Conservation (phyloP, 2,797 vertebrate species). For the Coendou prehensilis region DNA sequence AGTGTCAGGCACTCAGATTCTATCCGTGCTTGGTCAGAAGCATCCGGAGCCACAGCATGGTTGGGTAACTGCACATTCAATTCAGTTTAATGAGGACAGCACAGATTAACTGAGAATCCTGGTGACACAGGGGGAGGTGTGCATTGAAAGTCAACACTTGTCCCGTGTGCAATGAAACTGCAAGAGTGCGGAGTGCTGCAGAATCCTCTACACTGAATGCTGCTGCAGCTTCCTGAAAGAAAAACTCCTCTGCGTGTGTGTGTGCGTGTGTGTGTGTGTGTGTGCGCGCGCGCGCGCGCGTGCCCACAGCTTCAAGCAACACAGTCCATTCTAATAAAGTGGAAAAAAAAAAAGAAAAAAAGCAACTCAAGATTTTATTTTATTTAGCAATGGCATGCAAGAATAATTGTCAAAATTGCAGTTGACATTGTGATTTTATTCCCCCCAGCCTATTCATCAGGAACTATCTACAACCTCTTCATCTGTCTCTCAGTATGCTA, state of each 20-base stretch:
- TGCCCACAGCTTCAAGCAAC: not conserved
- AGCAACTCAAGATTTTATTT: not conserved
- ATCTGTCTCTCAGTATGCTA: not conserved
- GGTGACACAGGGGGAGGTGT: slow-evolving; percentile 82
- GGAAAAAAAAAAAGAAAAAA: not conserved
- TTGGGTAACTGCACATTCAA: slow-evolving; percentile 79
- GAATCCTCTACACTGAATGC: slow-evolving; percentile 79
- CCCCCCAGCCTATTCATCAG: too few species aligned
- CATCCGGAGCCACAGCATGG: slow-evolving; percentile 76
- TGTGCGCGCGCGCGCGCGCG: not conserved
- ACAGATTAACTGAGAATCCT: slow-evolving; percentile 84
- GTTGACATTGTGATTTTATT: not conserved
- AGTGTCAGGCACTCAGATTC: slow-evolving; percentile 85
- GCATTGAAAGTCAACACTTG: slow-evolving; percentile 86
- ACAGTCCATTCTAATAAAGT: not conserved
- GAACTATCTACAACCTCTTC: not conserved
- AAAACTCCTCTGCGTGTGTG: slow-evolving; percentile 53
- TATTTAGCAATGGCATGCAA: not conserved
- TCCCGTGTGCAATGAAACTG: slow-evolving; percentile 77
- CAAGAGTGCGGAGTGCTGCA: slow-evolving; percentile 78
- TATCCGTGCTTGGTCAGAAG: slow-evolving; percentile 84
- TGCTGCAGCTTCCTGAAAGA: slow-evolving; percentile 74
- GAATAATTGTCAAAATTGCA: not conserved
- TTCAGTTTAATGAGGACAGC: slow-evolving; percentile 84
- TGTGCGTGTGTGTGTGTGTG: not conserved